Conservation (phyloP, 2,113 vertebrate genomes). For the Atrichornis clamosus region DNA sequence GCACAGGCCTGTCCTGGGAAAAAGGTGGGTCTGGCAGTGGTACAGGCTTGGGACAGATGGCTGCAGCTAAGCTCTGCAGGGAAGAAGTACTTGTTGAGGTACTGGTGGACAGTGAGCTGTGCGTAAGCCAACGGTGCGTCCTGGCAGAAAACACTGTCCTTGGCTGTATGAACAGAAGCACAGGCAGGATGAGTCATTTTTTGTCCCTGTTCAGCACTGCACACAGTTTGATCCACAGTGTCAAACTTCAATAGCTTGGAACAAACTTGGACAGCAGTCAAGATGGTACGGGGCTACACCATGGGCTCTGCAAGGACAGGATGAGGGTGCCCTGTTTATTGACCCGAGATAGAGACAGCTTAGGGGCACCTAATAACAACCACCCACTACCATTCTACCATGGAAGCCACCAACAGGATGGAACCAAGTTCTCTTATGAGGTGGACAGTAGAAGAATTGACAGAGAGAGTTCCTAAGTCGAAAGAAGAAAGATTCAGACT, state of each 20-base stretch:
- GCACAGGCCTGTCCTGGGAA: background rate
- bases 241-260: background rate
- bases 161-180: background rate
- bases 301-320: background rate
- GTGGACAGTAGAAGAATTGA: background rate
- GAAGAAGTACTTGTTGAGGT: background rate
- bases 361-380: background rate
- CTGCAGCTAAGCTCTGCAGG: background rate
- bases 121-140: accelerated
- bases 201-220: background rate
- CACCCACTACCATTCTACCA: background rate
- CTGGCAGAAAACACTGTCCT: background rate
- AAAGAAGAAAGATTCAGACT: background rate
- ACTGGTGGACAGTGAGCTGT: background rate
- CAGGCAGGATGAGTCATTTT: background rate
- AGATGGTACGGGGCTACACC: background rate
- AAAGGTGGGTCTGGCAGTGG: background rate
- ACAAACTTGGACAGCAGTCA: background rate
- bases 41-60: background rate
- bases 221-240: background rate
- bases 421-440: background rate
- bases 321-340: background rate
- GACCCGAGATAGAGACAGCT: background rate
- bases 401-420: background rate
- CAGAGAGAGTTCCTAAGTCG: accelerated